Evolutionary conservation across 1,140 invertebrate species (phyloP), one percentile per base, ranked within the genome.

Genomic region (Dinothrombium tinctorium): DNA sequence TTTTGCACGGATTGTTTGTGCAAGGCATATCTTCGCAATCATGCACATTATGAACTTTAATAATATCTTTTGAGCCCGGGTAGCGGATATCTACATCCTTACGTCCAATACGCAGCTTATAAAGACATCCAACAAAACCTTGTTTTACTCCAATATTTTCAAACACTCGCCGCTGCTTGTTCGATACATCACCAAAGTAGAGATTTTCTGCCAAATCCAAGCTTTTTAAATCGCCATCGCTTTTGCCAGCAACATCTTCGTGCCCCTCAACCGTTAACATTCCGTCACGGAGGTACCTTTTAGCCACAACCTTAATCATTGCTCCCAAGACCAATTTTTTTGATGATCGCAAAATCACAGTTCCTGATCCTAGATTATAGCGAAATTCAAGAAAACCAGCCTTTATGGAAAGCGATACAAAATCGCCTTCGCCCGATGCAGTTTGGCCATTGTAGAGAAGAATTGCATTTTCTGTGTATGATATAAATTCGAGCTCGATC

Each of bases 361-460:
- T 66, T 11, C 83, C 51, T 64, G 31, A 66, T 75, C 68, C 78
- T 73, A 51, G 28, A 41, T 51, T 47, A 44, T 45, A 63, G 57
- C 60, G 59, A 48, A 62, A 58, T 48, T 63, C 60, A 6, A 64
- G 46, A 48, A 2, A 38, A 3, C 37, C 24, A n/a, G 11, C 4
- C 11, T 26, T 33, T 0, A 90, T 64, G 25, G 80, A 72, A 25
- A 90, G 59, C 11, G 81, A 82, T 42, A 89, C 69, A 61, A 82
- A 90, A 62, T 89, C 83, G 35, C 82, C 82, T 26, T 24, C 37
- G 15, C 37, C 37, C 17, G 24, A 15, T 12, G 83, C 33, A 62
- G 76, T 74, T 58, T 89, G 80, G 54, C 83, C 79, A 61, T 80
- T 76, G 60, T 83, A 89, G 37, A 89, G 59, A 45, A 90, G 63